Conservation (phyloP, 2,888 invertebrate genomes). For the Trachelus troglodyta region DNA sequence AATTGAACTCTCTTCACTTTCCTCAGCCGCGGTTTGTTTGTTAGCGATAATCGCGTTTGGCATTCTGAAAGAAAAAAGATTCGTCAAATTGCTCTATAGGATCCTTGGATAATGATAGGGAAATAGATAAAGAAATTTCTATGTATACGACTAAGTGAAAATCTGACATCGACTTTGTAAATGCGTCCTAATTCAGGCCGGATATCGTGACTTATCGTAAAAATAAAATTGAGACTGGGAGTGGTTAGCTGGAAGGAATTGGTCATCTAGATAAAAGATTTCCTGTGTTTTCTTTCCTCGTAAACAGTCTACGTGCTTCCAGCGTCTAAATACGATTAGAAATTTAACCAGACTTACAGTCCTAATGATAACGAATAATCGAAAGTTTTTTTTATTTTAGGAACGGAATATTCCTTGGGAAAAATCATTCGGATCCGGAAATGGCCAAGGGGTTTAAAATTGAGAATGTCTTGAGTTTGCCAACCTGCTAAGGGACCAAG, state of each 20-base stretch:
- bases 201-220: neutral
- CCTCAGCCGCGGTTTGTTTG: constrained; percentile 28
- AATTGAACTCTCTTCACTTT: constrained; percentile 40
- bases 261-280: neutral
- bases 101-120: neutral
- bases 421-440: neutral
- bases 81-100: neutral
- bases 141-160: neutral
- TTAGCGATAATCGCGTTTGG: constrained; percentile 10
- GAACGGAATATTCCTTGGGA: neutral
- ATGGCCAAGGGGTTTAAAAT: neutral
- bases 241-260: neutral
- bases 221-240: neutral
- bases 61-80: neutral
- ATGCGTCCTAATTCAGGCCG: neutral
- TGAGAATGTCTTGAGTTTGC: neutral
- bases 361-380: neutral
- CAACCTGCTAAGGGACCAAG: neutral
- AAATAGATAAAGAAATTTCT: neutral
- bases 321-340: neutral
- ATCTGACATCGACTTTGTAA: neutral
- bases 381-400: neutral
- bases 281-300: neutral
- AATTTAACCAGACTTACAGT: neutral
- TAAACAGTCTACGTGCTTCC: neutral